Percentiles rank a stretch among this genome's conserved stretches.
Evolutionary conservation across 2,113 vertebrate genomes (phyloP).

Genomic region (Oceanodroma tethys): DNA sequence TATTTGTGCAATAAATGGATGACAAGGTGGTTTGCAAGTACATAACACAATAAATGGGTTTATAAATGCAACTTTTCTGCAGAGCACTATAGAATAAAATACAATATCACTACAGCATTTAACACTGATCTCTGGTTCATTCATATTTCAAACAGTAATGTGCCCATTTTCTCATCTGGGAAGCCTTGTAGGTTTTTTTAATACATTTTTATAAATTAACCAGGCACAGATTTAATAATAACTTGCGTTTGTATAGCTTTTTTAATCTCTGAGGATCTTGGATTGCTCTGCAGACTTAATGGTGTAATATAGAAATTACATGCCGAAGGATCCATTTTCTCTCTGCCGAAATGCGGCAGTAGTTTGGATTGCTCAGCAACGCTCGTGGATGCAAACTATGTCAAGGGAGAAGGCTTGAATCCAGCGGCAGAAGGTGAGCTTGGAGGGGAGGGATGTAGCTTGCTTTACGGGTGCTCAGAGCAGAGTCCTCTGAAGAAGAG

Average conservation of each 20-base stretch:
- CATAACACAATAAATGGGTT: constrained; percentile 54
- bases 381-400: accelerated
- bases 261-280: not conserved
- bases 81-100: constrained; percentile 22
- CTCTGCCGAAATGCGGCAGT: not conserved
- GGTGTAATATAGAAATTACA: not conserved
- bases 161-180: constrained; percentile 50
- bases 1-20: constrained; percentile 62
- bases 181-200: constrained; percentile 17
- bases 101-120: constrained; percentile 20
- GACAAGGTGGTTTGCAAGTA: constrained; percentile 47
- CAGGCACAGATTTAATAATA: constrained; percentile 58
- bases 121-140: constrained; percentile 34
- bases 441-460: not conserved
- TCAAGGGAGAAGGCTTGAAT: not conserved
- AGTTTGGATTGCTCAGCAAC: not conserved
- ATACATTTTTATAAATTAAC: constrained; percentile 63
- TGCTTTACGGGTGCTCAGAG: not conserved
- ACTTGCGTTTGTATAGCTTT: not conserved
- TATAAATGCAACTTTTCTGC: constrained; percentile 66
- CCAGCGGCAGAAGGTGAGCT: not conserved
- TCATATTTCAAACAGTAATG: constrained; percentile 61
- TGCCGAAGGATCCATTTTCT: not conserved
- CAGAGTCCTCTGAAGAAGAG: not conserved
- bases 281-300: not conserved